These are phyloP conservation scores for Drosophila helvetica DNA, from an alignment of 2,888 invertebrate genomes.

Conservation along the genomic window DNA sequence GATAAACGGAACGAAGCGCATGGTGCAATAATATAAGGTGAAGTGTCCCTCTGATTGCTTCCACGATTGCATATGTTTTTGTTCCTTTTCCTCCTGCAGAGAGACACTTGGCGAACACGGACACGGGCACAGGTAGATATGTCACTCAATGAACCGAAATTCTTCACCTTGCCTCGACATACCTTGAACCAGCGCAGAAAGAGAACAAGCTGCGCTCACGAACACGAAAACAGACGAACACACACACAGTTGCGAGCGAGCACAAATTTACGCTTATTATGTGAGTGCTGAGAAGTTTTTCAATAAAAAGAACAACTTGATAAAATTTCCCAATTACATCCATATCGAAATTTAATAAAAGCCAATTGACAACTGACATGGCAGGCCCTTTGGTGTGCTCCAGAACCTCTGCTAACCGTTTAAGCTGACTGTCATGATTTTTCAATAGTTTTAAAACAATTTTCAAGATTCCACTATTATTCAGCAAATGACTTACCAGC, in stretches of 20 bases:
- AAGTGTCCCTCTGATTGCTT: neutral
- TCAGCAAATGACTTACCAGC: conserved; percentile 66
- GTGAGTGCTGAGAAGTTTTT: conserved; percentile 72
- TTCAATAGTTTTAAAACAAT: conserved; percentile 36
- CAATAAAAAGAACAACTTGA: conserved; percentile 58
- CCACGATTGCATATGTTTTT: neutral
- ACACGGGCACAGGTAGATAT: neutral
- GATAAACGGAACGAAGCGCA: conserved; percentile 17
- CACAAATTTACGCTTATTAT: conserved; percentile 74
- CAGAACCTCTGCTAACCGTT: neutral
- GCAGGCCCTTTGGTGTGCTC: neutral
- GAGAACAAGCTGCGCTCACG: conserved; percentile 48
- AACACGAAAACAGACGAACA: conserved; percentile 12
- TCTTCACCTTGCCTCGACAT: neutral
- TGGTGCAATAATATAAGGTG: neutral
- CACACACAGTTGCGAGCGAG: conserved; percentile 17
- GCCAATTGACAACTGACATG: conserved; percentile 11
- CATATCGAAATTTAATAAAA: conserved; percentile 15
- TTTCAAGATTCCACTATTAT: conserved; percentile 42
- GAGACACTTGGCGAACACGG: neutral
- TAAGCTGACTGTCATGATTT: neutral
- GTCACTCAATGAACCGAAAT: neutral
- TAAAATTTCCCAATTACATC: conserved; percentile 29
- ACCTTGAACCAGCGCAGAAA: conserved; percentile 55
- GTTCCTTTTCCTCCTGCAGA: neutral